phyloP scores from a whole-genome alignment of 35 echinoderm and acorn worm genomes.

The Stichopus chloronotus region DNA sequence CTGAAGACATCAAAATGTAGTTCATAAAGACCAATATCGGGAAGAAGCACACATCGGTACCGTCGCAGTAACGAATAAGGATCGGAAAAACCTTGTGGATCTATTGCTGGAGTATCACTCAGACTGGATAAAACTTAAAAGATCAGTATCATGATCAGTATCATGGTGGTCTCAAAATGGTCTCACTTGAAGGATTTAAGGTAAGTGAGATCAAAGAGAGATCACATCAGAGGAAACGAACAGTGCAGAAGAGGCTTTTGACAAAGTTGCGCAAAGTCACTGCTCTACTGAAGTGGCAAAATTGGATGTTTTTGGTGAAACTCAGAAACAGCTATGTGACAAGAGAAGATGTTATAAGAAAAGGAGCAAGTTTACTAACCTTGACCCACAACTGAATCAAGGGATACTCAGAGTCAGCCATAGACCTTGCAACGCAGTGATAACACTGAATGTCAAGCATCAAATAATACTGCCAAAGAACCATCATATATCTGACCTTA shows the following conservation, averaged over 20 bases:
- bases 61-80: neutral
- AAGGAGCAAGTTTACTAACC: neutral
- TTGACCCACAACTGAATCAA: constrained; percentile 51
- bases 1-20: too few species aligned
- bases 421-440: constrained; percentile 29
- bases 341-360: neutral
- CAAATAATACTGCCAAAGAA: constrained; percentile 63
- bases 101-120: constrained; percentile 24
- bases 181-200: neutral
- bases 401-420: constrained; percentile 60
- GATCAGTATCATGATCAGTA: constrained; percentile 14
- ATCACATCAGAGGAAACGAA: neutral
- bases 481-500: constrained; percentile 43
- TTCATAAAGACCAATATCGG: too few species aligned
- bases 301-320: neutral
- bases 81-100: constrained; percentile 6
- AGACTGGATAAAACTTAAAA: constrained; percentile 35
- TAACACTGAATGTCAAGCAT: constrained; percentile 52
- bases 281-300: neutral
- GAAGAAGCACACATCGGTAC: neutral
- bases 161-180: neutral
- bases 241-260: constrained; percentile 38
- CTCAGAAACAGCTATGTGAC: neutral
- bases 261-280: constrained; percentile 8
- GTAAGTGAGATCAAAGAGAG: neutral